Conservation (phyloP, 2,888 invertebrate species). For the Tuta absoluta region DNA sequence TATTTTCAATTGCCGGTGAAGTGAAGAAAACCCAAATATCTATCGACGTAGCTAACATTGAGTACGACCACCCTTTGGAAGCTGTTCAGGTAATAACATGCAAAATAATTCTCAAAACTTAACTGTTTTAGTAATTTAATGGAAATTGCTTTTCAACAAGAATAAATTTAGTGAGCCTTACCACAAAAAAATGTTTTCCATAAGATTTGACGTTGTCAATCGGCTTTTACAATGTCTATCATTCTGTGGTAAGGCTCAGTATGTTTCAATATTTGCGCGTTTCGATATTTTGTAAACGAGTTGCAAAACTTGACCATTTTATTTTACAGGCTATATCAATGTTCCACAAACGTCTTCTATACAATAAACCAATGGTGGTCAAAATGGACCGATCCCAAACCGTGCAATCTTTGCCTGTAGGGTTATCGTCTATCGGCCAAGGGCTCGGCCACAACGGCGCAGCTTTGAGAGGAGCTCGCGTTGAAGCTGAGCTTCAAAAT, state of each 20-base stretch:
- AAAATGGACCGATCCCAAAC: slow-evolving; percentile 7
- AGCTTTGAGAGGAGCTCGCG: neutral
- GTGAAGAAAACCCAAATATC: neutral
- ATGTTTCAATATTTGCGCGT: neutral
- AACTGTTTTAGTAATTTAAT: neutral
- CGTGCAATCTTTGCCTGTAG: slow-evolving; percentile 14
- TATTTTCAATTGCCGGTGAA: slow-evolving; percentile 8
- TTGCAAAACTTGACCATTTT: too few relatives aligned
- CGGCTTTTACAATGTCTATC: too few relatives aligned
- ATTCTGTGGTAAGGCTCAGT: neutral
- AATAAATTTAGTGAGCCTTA: too few relatives aligned
- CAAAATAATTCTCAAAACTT: neutral
- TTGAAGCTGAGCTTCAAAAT: neutral
- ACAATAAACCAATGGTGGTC: slow-evolving; percentile 42
- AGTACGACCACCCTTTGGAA: slow-evolving; percentile 96
- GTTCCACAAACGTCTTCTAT: slow-evolving; percentile 91
- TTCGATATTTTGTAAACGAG: too few relatives aligned
- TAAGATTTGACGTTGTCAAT: too few relatives aligned
- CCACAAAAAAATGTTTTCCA: too few relatives aligned
- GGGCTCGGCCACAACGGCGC: slow-evolving; percentile 89
- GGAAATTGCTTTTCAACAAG: too few relatives aligned
- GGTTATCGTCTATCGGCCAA: slow-evolving; percentile 86
- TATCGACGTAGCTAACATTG: slow-evolving; percentile 86
- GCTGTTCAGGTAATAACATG: slow-evolving; percentile 81
- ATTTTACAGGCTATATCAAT: slow-evolving; percentile 89